Evolutionary conservation across 2,113 vertebrate species (phyloP), one percentile per base, ranked within the genome.

Genomic region (Uria aalge): DNA sequence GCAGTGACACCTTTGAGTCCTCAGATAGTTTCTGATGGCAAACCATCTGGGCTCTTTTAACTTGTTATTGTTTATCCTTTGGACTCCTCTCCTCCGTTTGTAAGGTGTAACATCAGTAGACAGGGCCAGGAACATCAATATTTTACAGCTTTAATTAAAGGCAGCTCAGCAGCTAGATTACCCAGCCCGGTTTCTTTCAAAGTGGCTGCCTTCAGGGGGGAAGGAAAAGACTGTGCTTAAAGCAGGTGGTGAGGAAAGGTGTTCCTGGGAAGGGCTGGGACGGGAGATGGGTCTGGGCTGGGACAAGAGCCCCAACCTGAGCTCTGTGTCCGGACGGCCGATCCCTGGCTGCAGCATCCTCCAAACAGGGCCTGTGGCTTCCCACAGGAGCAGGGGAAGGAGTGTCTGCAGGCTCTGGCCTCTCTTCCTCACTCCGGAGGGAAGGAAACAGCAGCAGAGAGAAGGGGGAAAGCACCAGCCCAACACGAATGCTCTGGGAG

Each of bases 61-160:
- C 97, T 79, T 47, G 94, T 92, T 95, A 53, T 92, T 98, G 97
- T 97, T 97, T 94, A 88, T 98, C 88, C 97, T 95, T 60, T 78
- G 93, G 97, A 91, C 95, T 97, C 62, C 88, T 93, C 88, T 97
- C 80, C 92, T 62, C 90, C 3, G 59, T 85, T 93, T 92, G 71
- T 85, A 48, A 98, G 97, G 97, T 98, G 98, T 97, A 97, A 96
- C 23, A 2, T 89, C 96, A 97, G 91, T 53, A 93, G 94, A 22
- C 80, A 43, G 88, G 90, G 97, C 98, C 97, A 98, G 97, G 78
- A 88, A 23, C 98, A 98, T 99, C 95, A 98, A 98, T 98, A 98
- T 98, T 98, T 98, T 93, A 98, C 92, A 84, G 91, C 91, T 84
- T 96, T 97, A 85, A 98, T 98, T 97, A 98, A 97, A 95, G 96